Evolutionary conservation across 2,797 vertebrate genomes (phyloP).

Genomic region (Myiotriccus ornatus): DNA sequence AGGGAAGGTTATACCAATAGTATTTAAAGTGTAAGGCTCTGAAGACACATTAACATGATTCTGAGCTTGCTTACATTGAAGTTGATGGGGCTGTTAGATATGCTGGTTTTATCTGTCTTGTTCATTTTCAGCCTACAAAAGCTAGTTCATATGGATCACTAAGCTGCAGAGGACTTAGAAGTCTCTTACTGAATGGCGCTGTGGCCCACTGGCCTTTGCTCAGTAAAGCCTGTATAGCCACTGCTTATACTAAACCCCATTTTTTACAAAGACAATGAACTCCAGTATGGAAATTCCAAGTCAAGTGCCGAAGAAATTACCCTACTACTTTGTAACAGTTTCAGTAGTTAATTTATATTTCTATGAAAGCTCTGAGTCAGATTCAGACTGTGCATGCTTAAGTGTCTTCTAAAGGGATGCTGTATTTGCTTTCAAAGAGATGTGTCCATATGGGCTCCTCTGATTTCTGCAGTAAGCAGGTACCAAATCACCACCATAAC

Average conservation of each 20-base stretch:
- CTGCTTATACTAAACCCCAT: not conserved
- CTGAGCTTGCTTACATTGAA: not conserved
- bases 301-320: not conserved
- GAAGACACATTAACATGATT: not conserved
- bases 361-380: not conserved
- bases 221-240: not conserved
- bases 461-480: not conserved
- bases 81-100: not conserved
- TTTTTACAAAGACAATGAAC: not conserved
- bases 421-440: not conserved
- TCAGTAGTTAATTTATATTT: not conserved
- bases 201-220: not conserved
- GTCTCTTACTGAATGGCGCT: not conserved
- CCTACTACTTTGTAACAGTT: not conserved
- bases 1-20: not conserved
- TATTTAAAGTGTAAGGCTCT: fast-evolving
- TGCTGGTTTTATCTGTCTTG: not conserved
- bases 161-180: not conserved
- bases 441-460: not conserved
- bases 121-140: not conserved
- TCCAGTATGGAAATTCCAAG: not conserved
- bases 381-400: not conserved
- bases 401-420: not conserved
- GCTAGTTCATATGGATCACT: not conserved
- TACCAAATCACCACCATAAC: not conserved